Evolutionary conservation across 2,113 vertebrate genomes (phyloP).

Genomic region (Nesogale talazaci): DNA sequence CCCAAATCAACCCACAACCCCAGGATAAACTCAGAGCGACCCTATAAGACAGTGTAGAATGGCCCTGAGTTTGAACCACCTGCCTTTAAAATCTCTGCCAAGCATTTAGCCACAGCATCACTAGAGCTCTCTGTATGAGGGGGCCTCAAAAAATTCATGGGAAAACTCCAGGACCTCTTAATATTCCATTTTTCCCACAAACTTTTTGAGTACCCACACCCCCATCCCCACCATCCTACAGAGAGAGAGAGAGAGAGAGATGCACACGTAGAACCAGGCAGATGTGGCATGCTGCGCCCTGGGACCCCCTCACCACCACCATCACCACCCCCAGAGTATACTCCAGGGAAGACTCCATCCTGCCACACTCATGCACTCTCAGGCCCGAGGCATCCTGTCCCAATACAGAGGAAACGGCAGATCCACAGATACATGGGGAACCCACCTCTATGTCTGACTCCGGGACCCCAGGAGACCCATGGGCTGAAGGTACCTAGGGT

Average conservation of each 20-base stretch:
- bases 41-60: neutral
- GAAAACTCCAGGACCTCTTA: too few relatives aligned
- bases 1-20: too few relatives aligned
- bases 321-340: rapidly evolving
- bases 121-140: neutral
- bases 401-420: neutral
- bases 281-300: neutral
- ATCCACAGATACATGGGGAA: too few relatives aligned
- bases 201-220: too few relatives aligned
- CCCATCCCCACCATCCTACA: too few relatives aligned
- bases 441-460: neutral
- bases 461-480: neutral
- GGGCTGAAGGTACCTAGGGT: neutral
- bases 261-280: neutral
- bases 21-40: neutral
- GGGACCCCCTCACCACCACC: too few relatives aligned
- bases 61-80: neutral
- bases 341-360: neutral
- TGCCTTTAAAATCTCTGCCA: neutral
- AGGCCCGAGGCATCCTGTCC: rapidly evolving
- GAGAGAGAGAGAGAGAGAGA: too few relatives aligned
- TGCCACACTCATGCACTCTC: rapidly evolving
- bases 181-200: too few relatives aligned
- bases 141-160: too few relatives aligned
- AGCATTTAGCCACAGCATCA: neutral